Conservation (phyloP, 92 coral and sea anemone genomes). For the Pocillopora meandrina region DNA sequence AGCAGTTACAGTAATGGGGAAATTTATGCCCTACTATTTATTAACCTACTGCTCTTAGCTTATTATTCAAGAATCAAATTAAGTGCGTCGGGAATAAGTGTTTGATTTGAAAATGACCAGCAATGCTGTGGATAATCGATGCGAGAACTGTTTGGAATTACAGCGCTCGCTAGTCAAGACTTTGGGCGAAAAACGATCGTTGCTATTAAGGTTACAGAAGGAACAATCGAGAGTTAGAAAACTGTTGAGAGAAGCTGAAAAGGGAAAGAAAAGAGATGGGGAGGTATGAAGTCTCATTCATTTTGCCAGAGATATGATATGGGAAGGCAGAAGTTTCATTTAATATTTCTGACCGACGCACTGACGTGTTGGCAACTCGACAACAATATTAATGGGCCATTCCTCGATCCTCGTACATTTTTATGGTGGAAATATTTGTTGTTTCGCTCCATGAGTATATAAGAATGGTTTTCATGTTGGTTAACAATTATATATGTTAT, state of each 20-base stretch:
- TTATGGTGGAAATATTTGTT: too few relatives aligned
- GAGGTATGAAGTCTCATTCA: slow-evolving; percentile 25
- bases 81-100: background rate
- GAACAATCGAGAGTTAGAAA: slow-evolving; percentile 57
- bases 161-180: slow-evolving; percentile 57
- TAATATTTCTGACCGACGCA: background rate
- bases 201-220: slow-evolving; percentile 57
- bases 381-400: too few relatives aligned
- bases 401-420: too few relatives aligned
- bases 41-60: background rate
- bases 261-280: slow-evolving; percentile 35
- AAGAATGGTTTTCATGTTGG: too few relatives aligned
- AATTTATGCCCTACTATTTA: background rate
- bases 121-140: slow-evolving; percentile 37
- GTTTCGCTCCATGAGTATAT: too few relatives aligned
- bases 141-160: slow-evolving; percentile 61
- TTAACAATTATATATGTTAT: too few relatives aligned
- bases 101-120: slow-evolving; percentile 18
- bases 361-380: background rate
- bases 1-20: slow-evolving; percentile 3
- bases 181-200: slow-evolving; percentile 61
- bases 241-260: slow-evolving; percentile 64
- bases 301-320: background rate
- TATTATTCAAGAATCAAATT: background rate
- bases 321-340: background rate